phyloP scores from a whole-genome alignment of 2,797 vertebrate genomes.

The Miichthys miiuy region DNA sequence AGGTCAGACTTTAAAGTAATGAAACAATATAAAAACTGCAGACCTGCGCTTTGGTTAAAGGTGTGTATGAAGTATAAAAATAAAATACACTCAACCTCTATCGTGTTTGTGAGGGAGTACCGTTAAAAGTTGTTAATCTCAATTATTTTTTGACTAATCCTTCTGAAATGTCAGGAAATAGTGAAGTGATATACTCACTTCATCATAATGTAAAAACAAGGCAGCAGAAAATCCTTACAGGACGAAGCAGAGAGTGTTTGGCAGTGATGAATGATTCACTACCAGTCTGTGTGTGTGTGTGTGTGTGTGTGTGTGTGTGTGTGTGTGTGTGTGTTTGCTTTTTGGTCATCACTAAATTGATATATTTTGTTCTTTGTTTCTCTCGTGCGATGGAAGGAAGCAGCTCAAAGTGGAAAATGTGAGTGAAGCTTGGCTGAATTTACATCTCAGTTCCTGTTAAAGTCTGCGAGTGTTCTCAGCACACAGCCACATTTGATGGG shows the following conservation, averaged over 20 bases:
- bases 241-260: neutral
- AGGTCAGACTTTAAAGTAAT: constrained; percentile 32
- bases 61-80: neutral
- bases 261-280: neutral
- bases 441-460: constrained; percentile 13
- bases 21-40: constrained; percentile 9
- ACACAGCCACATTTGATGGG: constrained; percentile 13
- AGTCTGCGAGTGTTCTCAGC: neutral
- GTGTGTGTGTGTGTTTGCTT: neutral
- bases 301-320: neutral
- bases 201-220: neutral
- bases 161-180: neutral
- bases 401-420: neutral
- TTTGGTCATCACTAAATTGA: neutral
- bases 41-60: neutral
- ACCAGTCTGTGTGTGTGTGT: neutral
- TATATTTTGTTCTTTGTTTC: neutral
- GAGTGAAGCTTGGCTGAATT: constrained; percentile 6
- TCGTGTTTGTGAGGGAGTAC: neutral
- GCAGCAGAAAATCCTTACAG: neutral
- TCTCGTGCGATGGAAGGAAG: neutral
- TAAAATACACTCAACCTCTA: neutral
- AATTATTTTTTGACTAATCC: neutral
- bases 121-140: neutral
- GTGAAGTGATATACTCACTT: neutral